Percentiles rank a stretch among this genome's conserved stretches.
Conservation (phyloP, 23 tunicate genomes). For the Trididemnum clinides region DNA sequence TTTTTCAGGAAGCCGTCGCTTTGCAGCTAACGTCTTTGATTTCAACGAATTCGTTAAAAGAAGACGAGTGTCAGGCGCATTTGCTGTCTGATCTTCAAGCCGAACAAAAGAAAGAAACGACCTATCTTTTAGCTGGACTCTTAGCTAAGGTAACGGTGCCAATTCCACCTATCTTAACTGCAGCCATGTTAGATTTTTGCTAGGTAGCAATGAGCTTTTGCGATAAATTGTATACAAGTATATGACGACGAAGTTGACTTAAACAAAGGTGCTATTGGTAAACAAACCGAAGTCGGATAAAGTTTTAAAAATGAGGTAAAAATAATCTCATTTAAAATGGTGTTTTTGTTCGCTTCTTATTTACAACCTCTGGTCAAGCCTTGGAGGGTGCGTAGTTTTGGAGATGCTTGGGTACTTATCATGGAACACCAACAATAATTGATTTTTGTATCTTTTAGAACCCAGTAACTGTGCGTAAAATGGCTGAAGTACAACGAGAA, state of each 20-base stretch:
- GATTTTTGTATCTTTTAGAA: slow-evolving; percentile 24
- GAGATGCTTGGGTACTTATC: background rate
- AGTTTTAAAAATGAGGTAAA: no score
- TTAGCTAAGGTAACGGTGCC: slow-evolving; percentile 69
- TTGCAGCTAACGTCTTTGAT: slow-evolving; percentile 41
- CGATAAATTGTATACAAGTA: no score
- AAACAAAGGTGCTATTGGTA: no score
- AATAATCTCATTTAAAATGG: no score
- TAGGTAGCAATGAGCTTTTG: no score
- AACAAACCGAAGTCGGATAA: no score
- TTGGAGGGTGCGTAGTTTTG: background rate
- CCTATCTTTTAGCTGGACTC: slow-evolving; percentile 44
- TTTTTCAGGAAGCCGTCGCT: slow-evolving; percentile 75
- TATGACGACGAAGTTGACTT: no score
- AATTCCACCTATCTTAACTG: no score
- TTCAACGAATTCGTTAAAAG: background rate
- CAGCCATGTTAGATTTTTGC: background rate
- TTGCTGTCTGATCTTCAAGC: slow-evolving; percentile 61
- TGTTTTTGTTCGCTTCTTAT: no score
- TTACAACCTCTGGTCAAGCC: background rate
- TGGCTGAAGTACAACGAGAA: slow-evolving; percentile 56
- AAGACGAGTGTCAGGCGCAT: slow-evolving; percentile 48
- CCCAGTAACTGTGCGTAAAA: slow-evolving; percentile 44
- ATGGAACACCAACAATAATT: no score
- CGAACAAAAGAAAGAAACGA: slow-evolving; percentile 63